Conservation (phyloP, 2,888 invertebrate species). For the Magallana nippona region DNA sequence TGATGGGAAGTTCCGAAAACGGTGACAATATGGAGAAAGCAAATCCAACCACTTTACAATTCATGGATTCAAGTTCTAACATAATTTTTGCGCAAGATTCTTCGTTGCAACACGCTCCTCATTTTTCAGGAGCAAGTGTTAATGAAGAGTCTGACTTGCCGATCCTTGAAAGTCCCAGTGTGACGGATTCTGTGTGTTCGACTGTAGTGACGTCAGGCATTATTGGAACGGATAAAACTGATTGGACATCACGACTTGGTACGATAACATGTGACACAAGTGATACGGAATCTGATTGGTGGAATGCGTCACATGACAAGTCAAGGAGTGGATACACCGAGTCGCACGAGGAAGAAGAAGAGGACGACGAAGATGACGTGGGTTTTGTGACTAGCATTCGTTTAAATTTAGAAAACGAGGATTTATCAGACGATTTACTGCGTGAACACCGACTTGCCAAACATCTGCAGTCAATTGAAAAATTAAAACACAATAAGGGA, state of each 20-base stretch:
- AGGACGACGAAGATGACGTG: slow-evolving; percentile 35
- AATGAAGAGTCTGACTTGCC: slow-evolving; percentile 30
- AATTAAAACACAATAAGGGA: slow-evolving; percentile 37
- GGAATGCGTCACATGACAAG: slow-evolving; percentile 54
- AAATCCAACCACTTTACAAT: neutral
- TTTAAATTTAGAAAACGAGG: slow-evolving; percentile 50
- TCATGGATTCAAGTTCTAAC: neutral
- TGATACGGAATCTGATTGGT: slow-evolving; percentile 62
- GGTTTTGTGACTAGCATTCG: slow-evolving; percentile 39
- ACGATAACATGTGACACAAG: slow-evolving; percentile 52
- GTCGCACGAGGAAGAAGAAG: slow-evolving; percentile 40
- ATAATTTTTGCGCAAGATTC: neutral
- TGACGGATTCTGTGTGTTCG: slow-evolving; percentile 44
- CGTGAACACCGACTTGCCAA: slow-evolving; percentile 47
- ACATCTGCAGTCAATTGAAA: slow-evolving; percentile 48
- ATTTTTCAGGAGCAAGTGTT: neutral
- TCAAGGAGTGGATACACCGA: slow-evolving; percentile 36
- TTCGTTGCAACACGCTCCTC: neutral
- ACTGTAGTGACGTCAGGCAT: slow-evolving; percentile 44
- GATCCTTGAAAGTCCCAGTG: slow-evolving; percentile 42
- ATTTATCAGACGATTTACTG: slow-evolving; percentile 46
- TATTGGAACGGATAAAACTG: slow-evolving; percentile 39
- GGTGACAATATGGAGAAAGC: neutral
- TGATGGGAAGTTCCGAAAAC: neutral
- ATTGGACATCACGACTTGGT: slow-evolving; percentile 49